Evolutionary conservation across 2,113 vertebrate species (phyloP).

Genomic region (Podiceps cristatus): DNA sequence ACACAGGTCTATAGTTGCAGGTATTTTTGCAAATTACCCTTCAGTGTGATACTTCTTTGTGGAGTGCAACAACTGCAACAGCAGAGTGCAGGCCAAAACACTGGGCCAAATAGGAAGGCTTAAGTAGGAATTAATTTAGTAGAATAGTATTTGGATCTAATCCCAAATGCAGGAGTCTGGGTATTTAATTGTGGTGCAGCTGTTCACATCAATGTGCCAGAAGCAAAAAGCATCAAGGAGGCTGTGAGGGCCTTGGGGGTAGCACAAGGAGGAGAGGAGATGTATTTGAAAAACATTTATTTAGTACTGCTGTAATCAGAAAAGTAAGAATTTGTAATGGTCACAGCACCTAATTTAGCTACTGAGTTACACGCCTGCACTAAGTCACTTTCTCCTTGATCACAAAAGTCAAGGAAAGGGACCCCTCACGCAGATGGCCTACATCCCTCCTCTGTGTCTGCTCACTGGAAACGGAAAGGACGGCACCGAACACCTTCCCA

Average conservation of each 20-base stretch:
- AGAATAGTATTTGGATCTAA: background rate
- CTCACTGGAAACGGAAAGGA: background rate
- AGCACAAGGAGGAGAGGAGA: background rate
- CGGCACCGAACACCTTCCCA: background rate
- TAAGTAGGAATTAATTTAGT: constrained; percentile 11
- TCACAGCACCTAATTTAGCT: background rate
- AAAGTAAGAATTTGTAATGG: background rate
- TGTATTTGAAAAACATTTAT: background rate
- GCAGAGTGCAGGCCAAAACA: background rate
- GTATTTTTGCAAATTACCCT: background rate
- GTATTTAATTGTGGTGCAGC: background rate
- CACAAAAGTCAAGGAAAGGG: background rate
- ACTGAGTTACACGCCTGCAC: background rate
- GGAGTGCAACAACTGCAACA: background rate
- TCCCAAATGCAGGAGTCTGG: background rate
- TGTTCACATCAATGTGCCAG: background rate
- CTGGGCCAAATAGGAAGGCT: background rate
- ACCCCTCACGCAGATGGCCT: fast-evolving
- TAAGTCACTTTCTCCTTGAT: background rate
- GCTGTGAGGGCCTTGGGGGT: background rate
- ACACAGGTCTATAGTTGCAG: background rate
- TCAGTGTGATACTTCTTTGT: background rate
- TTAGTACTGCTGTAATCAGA: background rate
- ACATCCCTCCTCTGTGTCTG: background rate
- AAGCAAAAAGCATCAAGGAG: background rate